Conservation (phyloP, 1,140 invertebrate species). For the Pantala flavescens region DNA sequence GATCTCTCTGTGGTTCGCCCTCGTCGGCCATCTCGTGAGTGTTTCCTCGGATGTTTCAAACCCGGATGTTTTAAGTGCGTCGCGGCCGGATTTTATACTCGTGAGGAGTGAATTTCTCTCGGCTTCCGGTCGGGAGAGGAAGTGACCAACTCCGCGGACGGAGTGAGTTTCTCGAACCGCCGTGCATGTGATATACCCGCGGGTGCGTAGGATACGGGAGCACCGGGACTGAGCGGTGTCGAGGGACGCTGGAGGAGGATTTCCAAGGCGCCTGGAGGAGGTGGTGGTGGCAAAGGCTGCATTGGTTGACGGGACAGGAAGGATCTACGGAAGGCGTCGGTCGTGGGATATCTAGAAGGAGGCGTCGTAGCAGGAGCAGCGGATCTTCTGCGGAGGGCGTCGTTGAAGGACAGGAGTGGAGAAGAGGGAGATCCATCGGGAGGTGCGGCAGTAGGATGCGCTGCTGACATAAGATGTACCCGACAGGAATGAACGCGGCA, state of each 20-base stretch:
- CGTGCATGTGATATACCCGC: not conserved
- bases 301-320: not conserved
- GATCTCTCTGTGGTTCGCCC: too few relatives aligned
- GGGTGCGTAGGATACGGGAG: too few relatives aligned
- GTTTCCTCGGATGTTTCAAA: too few relatives aligned
- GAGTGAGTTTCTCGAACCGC: not conserved
- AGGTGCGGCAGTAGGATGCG: not conserved
- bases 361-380: not conserved
- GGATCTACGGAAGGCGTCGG: not conserved
- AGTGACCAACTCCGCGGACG: not conserved
- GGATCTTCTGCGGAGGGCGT: not conserved
- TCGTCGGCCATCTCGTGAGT: too few relatives aligned
- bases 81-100: too few relatives aligned
- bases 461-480: constrained; percentile 39
- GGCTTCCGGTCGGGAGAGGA: too few relatives aligned
- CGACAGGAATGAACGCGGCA: constrained; percentile 47
- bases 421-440: not conserved
- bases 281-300: not conserved
- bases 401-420: not conserved
- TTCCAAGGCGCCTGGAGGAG: not conserved
- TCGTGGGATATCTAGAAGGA: not conserved
- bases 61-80: too few relatives aligned
- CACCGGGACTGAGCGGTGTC: too few relatives aligned
- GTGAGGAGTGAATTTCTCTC: too few relatives aligned
- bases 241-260: not conserved